Evolutionary conservation across 1,140 invertebrate genomes (phyloP).

Genomic region (Aphelenchoides avenae): DNA sequence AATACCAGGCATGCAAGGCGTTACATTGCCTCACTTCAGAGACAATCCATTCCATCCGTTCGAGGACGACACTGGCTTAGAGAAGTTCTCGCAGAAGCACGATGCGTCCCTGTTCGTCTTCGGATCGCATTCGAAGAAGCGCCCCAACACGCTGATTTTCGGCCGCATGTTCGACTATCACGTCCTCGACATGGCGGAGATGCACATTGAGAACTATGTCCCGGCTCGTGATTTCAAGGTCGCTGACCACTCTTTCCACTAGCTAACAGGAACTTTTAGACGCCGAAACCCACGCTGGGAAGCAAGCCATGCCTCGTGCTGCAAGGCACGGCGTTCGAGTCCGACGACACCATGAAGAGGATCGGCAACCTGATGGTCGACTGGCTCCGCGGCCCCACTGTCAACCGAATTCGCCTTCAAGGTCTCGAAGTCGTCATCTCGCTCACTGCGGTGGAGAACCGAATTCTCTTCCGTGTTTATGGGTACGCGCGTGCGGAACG

Average conservation of each 20-base stretch:
- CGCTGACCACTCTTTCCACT: no score
- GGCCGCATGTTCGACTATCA: constrained; percentile 82
- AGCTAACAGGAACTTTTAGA: constrained; percentile 57
- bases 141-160: constrained; percentile 83
- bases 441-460: constrained; percentile 74
- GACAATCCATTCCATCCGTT: constrained; percentile 82
- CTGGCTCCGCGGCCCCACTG: constrained; percentile 82
- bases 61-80: constrained; percentile 75
- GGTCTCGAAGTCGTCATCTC: constrained; percentile 86
- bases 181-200: constrained; percentile 90
- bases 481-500: constrained; percentile 65
- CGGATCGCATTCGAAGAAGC: constrained; percentile 76
- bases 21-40: constrained; percentile 42
- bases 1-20: no score
- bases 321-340: constrained; percentile 84
- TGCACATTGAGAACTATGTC: constrained; percentile 79
- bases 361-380: constrained; percentile 83
- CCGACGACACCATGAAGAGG: constrained; percentile 70
- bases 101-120: constrained; percentile 84
- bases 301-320: constrained; percentile 88
- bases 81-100: constrained; percentile 78
- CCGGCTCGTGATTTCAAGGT: constrained; percentile 73
- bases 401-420: constrained; percentile 75
- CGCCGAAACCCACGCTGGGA: constrained; percentile 73
- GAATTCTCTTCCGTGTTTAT: constrained; percentile 80